Base-by-base conservation (phyloP, 2,888 invertebrate species). In the Copidosoma aretas region DNA sequence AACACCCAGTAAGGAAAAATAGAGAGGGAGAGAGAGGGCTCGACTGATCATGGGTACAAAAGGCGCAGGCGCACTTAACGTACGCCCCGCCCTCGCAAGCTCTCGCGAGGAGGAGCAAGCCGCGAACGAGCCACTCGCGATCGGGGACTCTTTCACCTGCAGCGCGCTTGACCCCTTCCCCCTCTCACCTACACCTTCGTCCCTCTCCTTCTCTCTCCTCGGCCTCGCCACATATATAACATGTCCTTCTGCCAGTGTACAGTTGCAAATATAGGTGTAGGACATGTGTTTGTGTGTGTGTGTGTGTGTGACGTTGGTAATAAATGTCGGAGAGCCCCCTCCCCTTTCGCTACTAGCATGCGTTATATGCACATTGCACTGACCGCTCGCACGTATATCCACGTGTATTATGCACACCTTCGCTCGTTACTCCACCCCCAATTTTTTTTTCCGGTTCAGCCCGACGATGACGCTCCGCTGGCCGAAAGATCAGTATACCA, bases 61-160 rank as follows among this genome's bases (percentile, higher is more conserved):
- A 62, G 64, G 71, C 71, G 81, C 82, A 80, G 75, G 82, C 82
- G 83, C 82, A 78, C 60, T 65, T 51, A 73, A 72, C 73, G 72
- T 70, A 76, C 75, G 77, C 80, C 81, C 80, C 83, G 78, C 82
- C 83, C 77, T 77, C 77, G 75, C 75, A 78, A 80, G 79, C 79
- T 79, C 76, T 62, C 58, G 64, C 76, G 74, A 78, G 81, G 82
- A 78, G 82, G 81, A 81, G 82, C 80, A 71, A 76, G 74, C 72
- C 74, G 78, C 73, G 73, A 76, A 75, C 76, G 74, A 77, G 77
- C 72, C 75, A 78, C 75, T 77, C 76, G 75, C 76, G 77, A 82
- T 82, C 82, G 82, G 82, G 78, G 80, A 81, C 76, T 75, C 76
- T 73, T 78, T 80, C 80, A 80, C 79, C 80, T 78, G 79, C 72